phyloP scores from a whole-genome alignment of 2,797 vertebrate species.

The Spinibarbus caldwelli region DNA sequence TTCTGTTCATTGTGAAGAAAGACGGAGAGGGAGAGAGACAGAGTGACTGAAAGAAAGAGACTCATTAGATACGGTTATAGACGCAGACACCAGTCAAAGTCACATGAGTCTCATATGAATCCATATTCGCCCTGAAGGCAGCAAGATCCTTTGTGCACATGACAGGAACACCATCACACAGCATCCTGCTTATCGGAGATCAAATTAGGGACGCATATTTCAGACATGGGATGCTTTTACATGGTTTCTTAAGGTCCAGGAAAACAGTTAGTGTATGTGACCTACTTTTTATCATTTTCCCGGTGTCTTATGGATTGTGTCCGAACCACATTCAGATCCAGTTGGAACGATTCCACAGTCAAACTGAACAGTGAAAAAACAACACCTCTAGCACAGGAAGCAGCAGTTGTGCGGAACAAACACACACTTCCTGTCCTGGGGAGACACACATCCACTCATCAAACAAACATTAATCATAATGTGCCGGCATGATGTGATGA shows the following conservation, averaged over 20 bases:
- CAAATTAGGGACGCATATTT: slow-evolving; percentile 26
- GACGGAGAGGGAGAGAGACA: background rate
- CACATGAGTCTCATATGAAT: slow-evolving; percentile 59
- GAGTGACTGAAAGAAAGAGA: slow-evolving; percentile 53
- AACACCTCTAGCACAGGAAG: slow-evolving; percentile 63
- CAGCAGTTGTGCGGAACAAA: slow-evolving; percentile 66
- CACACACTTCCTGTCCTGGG: slow-evolving; percentile 73
- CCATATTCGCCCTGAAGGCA: slow-evolving; percentile 29
- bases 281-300: background rate
- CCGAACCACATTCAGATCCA: slow-evolving; percentile 27
- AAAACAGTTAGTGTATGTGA: background rate
- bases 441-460: slow-evolving; percentile 66
- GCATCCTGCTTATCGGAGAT: slow-evolving; percentile 24
- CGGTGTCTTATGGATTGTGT: background rate
- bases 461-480: slow-evolving; percentile 58
- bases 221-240: background rate
- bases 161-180: slow-evolving; percentile 41
- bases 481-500: slow-evolving; percentile 5
- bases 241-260: background rate
- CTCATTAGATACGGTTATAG: slow-evolving; percentile 57
- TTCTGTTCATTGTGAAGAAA: slow-evolving; percentile 34
- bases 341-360: slow-evolving; percentile 19
- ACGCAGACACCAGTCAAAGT: slow-evolving; percentile 38
- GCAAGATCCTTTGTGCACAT: background rate
- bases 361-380: slow-evolving; percentile 11